Percentiles rank a stretch among this genome's conserved stretches.
Conservation (phyloP, 2,888 invertebrate species). For the Copidosoma aretas region DNA sequence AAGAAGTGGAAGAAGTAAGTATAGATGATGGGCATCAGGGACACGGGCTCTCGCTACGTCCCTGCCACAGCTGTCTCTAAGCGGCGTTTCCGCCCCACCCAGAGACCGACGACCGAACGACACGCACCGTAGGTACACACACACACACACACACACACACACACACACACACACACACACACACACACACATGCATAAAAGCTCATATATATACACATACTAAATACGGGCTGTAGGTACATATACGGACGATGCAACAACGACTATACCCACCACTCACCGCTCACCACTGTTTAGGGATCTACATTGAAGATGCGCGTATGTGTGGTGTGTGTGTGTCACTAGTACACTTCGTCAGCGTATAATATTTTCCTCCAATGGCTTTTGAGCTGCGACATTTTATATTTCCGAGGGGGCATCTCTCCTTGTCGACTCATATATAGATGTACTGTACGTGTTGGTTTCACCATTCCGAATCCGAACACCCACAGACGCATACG, state of each 20-base stretch:
- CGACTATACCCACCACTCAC: too few species aligned
- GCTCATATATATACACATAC: too few species aligned
- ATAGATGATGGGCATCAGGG: too few species aligned
- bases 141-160: slow-evolving; percentile 10
- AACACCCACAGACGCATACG: slow-evolving; percentile 10
- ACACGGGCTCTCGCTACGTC: slow-evolving; percentile 45
- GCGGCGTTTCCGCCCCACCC: slow-evolving; percentile 56
- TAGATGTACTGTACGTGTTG: slow-evolving; percentile 20
- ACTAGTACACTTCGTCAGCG: slow-evolving; percentile 19
- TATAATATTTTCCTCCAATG: slow-evolving; percentile 54
- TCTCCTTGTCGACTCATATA: slow-evolving; percentile 24
- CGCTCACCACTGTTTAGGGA: not conserved
- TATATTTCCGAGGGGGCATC: slow-evolving; percentile 37
- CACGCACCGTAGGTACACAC: not conserved
- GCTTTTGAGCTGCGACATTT: slow-evolving; percentile 46
- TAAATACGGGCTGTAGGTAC: too few species aligned
- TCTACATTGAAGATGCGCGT: too few species aligned
- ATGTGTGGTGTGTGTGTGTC: too few species aligned
- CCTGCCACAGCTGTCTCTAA: slow-evolving; percentile 62
- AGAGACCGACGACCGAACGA: slow-evolving; percentile 3
- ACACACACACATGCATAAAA: not conserved
- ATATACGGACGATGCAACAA: too few species aligned
- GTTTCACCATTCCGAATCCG: slow-evolving; percentile 29
- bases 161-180: slow-evolving; percentile 7
- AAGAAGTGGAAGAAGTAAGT: too few species aligned